Base-by-base conservation (phyloP, 2,797 vertebrate species). In the Dipus sagitta region DNA sequence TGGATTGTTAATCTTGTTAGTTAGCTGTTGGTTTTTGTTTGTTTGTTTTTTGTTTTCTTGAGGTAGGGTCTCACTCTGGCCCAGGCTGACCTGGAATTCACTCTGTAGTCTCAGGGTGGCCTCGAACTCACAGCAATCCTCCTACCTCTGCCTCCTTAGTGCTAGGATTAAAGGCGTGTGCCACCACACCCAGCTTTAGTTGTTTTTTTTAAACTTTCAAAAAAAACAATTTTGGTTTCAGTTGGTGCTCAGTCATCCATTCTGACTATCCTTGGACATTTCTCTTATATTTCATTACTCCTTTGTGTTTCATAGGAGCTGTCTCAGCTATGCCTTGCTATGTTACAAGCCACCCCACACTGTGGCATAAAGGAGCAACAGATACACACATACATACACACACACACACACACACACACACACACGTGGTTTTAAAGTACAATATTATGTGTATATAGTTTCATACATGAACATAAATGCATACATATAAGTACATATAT, bases 261-360 rank as follows among this genome's bases (percentile, higher is more conserved):
- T 90, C 75, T 62, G 24, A 91, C 67, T 30, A 65, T 83, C 85
- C 54, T 71, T 87, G 38, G 78, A 38, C 62, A 74, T 42, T 80
- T 90, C 52, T 91, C 7, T 85, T 79, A n/a, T 71, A 24, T 74
- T 70, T 17, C 42, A 52, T 84, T 84, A 8, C 6, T 92, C 24
- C 81, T 64, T 60, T 75, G 54, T 72, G 23, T n/a, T 47, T 65
- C 26, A 47, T 68, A 67, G 70, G 64, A 87, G 14, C 86, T 68
- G 2, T 71, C 64, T 91, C 26, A 9, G 3, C 71, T 79, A 30
- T 62, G 24, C 77, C 8, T 74, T 71, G 42, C 34, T 58, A 0
- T 60, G 13, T 76, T 92, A n/a, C 52, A 92, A 95, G 71, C 24
- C 24, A 64, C 32, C 38, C 47, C 20, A 47, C 64, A 74, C 32